Evolutionary conservation across 2,797 vertebrate genomes (phyloP), one percentile per base, ranked within the genome.

Genomic region (Centroberyx gerrardi): DNA sequence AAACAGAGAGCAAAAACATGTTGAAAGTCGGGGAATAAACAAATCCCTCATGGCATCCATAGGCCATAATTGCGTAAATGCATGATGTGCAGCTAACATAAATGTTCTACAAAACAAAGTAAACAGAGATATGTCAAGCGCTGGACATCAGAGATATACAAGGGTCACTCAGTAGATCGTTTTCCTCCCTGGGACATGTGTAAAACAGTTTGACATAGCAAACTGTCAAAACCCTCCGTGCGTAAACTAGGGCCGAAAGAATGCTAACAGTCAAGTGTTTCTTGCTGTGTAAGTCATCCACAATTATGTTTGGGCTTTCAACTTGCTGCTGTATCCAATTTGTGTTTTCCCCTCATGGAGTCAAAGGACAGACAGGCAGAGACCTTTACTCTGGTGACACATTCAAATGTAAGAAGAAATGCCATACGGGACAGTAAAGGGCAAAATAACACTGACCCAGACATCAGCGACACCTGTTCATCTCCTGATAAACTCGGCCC

Each of bases 181-280:
- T 68, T 78, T 76, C 53, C 48, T 74, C 74, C 58, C 49, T 60
- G 82, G 65, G 78, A 87, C 87, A 68, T 61, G 63, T 67, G 80
- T 58, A 86, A 62, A 92, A 86, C 70, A 65, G 80, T 81, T 81
- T 81, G 74, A 92, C 74, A 81, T 72, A 76, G 55, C 36, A 8
- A 76, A 72, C 64, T 71, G 73, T 87, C 65, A 91, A 80, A 91
- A 75, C 70, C 64, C 79, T 63, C 67, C 78, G 59, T 72, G 80
- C 38, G 90, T 90, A 93, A 94, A 92, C 92, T 88, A 68, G 46
- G 75, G 72, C 56, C 59, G 44, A 79, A 94, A 85, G 82, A 94
- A 94, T 92, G 90, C 83, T 82, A 92, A 94, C 88, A 93, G 71
- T 89, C 42, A 74, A 88, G 78, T 61, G 80, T 48, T 49, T 85